Conservation (phyloP, 2,888 invertebrate genomes). For the Serrognathus titanus region DNA sequence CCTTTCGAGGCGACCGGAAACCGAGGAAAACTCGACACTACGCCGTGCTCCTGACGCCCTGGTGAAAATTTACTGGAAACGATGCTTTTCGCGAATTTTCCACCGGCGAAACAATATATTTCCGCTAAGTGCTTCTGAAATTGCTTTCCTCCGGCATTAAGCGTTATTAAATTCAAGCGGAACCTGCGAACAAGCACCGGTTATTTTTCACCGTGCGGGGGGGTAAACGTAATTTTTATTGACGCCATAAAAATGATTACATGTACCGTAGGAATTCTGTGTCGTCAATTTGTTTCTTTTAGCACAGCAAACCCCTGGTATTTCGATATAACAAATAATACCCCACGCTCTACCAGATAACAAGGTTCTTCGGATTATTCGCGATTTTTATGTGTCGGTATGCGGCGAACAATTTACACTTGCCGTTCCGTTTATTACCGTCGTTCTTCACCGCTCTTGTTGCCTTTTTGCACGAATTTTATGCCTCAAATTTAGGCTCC, state of each 20-base stretch:
- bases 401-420: conserved; percentile 13
- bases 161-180: too few relatives aligned
- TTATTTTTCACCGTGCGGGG: not conserved
- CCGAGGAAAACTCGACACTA: not conserved
- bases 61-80: not conserved
- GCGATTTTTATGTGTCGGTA: conserved; percentile 9
- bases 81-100: not conserved
- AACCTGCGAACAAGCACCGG: too few relatives aligned
- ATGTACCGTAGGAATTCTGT: conserved; percentile 1
- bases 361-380: conserved; percentile 12
- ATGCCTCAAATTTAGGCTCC: too few relatives aligned
- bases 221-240: conserved; percentile 1
- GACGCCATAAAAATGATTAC: conserved; percentile 2
- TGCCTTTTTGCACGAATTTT: not conserved
- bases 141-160: too few relatives aligned
- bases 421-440: not conserved
- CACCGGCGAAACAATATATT: not conserved
- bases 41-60: not conserved
- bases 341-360: conserved; percentile 8
- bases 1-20: too few relatives aligned
- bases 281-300: conserved; percentile 10
- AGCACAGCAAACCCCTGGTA: conserved; percentile 4
- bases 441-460: not conserved
- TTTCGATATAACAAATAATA: conserved; percentile 13
- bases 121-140: too few relatives aligned